Percentiles rank a stretch among this genome's conserved stretches.
phyloP scores from a whole-genome alignment of 2,797 vertebrate genomes.

The Rousettus madagascariensis region DNA sequence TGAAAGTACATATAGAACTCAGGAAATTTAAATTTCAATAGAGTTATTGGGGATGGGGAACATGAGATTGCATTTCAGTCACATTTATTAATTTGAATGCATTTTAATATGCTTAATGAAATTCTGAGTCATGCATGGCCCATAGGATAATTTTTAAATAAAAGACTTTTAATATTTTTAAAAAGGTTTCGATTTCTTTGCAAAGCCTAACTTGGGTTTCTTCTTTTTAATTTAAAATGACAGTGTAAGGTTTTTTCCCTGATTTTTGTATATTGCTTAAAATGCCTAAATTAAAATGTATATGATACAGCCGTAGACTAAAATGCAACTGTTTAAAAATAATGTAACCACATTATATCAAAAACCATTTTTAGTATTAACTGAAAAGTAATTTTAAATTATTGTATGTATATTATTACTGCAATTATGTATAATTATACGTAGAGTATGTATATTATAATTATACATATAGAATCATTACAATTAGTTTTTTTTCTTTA shows the following conservation, averaged over 20 bases:
- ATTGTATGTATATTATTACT: neutral
- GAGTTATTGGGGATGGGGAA: neutral
- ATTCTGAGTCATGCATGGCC: neutral
- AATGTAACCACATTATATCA: neutral
- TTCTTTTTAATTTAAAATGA: neutral
- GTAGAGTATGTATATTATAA: neutral
- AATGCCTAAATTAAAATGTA: neutral
- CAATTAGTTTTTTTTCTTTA: neutral
- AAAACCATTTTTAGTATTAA: neutral
- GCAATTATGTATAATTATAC: neutral
- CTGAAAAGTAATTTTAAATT: neutral
- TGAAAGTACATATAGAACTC: neutral
- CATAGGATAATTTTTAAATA: neutral
- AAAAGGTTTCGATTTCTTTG: neutral
- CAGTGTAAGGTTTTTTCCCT: neutral
- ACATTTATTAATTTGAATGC: neutral
- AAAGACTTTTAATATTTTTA: conserved; percentile 22
- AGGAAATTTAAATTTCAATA: neutral
- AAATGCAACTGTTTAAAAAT: neutral
- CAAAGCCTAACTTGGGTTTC: neutral
- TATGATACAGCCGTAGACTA: neutral
- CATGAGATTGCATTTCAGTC: neutral
- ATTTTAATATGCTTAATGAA: conserved; percentile 10
- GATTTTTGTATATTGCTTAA: neutral
- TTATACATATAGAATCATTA: neutral